Evolutionary conservation across 2,888 invertebrate genomes (phyloP), one percentile per base, ranked within the genome.

Genomic region (Diarsia mendica): DNA sequence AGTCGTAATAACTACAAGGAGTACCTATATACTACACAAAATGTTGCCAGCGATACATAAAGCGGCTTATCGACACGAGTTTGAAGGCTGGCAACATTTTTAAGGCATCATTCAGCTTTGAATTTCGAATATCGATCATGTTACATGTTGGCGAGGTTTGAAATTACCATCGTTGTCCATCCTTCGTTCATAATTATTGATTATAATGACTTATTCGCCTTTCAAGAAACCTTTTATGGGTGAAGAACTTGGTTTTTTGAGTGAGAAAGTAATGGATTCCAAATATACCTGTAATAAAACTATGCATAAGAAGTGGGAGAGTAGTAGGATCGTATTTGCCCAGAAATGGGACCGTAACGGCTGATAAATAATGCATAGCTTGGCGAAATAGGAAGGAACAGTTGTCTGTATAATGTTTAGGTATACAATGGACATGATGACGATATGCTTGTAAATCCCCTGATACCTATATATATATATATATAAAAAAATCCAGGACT

Each of bases 121-220:
- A 71, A 83, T 78, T 85, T 85, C 67, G 67, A 82, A 82, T 82
- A 82, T 85, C 70, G 85, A 82, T 82, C 67, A 61, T 63, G 61
- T 66, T 82, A 55, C 49, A 69, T 72, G 72, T 72, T 78, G 68
- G 46, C 58, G 69, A 44, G 67, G 44, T 48, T 69, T 33, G 15
- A 33, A 58, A 69, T 82, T 53, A 65, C 78, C 49, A 39, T 69
- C 51, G 51, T 28, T 51, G 63, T 46, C 53, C 60, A 82, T 64
- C 66, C 60, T 66, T 69, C 33, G 63, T 82, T 64, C 53, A 64
- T 81, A 72, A 72, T 85, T 72, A 72, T 85, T 72, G 49, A 70
- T 64, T 73, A 9, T 44, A 23, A 60, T 67, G 55, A 64, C 63
- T 11, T 55, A 44, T 11, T 58, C 28, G 10, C 39, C 68, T 68